A percentile compares a stretch with the other conserved stretches of the same genome.
phyloP scores from a whole-genome alignment of 2,113 vertebrate species.

The Epinephelus moara region DNA sequence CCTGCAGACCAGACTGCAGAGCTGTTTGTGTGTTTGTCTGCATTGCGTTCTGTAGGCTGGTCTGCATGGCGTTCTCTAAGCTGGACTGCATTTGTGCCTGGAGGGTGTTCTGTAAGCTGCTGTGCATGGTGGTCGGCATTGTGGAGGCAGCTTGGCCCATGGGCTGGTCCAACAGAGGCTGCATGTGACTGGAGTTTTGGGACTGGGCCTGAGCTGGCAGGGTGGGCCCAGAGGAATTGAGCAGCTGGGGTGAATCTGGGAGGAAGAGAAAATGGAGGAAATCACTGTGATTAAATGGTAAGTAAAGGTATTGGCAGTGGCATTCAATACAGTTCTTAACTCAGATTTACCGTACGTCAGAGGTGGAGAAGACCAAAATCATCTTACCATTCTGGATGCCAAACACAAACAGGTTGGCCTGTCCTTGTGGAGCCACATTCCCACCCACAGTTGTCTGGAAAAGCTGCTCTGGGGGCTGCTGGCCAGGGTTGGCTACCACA shows the following conservation, averaged over 20 bases:
- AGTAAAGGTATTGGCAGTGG: not conserved
- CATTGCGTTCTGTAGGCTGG: conserved; percentile 71
- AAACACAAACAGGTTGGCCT: conserved; percentile 94
- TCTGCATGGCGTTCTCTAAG: conserved; percentile 69
- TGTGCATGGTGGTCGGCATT: conserved; percentile 75
- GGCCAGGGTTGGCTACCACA: conserved; percentile 88
- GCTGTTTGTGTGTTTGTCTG: conserved; percentile 70
- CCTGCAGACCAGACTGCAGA: conserved; percentile 71
- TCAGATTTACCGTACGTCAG: not conserved
- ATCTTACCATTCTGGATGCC: conserved; percentile 96
- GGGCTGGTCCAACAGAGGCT: conserved; percentile 90
- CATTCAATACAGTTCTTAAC: not conserved
- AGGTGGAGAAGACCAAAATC: not conserved
- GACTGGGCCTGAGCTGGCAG: conserved; percentile 90
- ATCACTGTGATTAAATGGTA: not conserved
- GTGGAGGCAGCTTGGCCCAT: conserved; percentile 86
- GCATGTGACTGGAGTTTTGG: conserved; percentile 89
- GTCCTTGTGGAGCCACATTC: conserved; percentile 89
- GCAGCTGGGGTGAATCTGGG: conserved; percentile 90
- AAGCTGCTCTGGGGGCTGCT: conserved; percentile 86
- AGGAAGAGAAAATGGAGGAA: conserved; percentile 32
- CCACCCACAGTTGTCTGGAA: conserved; percentile 91
- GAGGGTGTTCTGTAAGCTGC: conserved; percentile 75
- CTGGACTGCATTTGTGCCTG: conserved; percentile 78
- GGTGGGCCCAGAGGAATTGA: conserved; percentile 86